Base-by-base conservation (phyloP, 30 jellyfish, hydroid and myxozoan genomes). In the Aurelia aurita complex sp. Pacific region DNA sequence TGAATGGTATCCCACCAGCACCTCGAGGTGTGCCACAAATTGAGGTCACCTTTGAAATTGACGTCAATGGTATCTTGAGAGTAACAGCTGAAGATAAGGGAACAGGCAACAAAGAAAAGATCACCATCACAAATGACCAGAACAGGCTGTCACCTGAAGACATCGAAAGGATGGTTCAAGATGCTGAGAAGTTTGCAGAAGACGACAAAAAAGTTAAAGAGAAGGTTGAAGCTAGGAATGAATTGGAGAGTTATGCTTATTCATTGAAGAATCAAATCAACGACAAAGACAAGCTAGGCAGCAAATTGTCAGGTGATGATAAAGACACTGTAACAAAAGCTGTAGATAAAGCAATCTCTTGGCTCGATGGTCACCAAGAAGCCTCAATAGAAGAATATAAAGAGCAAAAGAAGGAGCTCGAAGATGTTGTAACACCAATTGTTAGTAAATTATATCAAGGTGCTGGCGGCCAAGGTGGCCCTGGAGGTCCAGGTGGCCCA, bases 1-100 rank as follows among this genome's bases (percentile, higher is more conserved):
- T 96, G 73, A 90, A 90, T 71, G 97, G 97, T 50, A 96, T 96
- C 89, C 98, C 98, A 33, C 98, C 98, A 10, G 99, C 99, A 3
- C 99, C 99, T 43, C 88, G 98, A 63, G 98, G 98, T 63, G 99
- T 90, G 8, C 99, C 99, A 63, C 99, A 96, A 68, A 96, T 96
- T 70, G 99, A 96, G 82, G 99, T 96, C 81, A 96, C 99, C 18
- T 96, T 96, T 77, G 99, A 96, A 80, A 96, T 96, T 78, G 98
- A 90, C 70, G 98, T 91, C 75, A 91, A 96, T 69, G 99, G 99
- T 88, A 96, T 96, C 66, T 70, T 96, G 69, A 81, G 98, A 61
- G 98, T 96, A 42, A 87, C 98, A n/a, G 99, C 99, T 62, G 98
- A 96, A 83, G 99, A 96, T 82, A 96, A 96, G 85, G 98, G 98